phyloP scores from a whole-genome alignment of 2,888 invertebrate species.

The Nomada ruficornis region DNA sequence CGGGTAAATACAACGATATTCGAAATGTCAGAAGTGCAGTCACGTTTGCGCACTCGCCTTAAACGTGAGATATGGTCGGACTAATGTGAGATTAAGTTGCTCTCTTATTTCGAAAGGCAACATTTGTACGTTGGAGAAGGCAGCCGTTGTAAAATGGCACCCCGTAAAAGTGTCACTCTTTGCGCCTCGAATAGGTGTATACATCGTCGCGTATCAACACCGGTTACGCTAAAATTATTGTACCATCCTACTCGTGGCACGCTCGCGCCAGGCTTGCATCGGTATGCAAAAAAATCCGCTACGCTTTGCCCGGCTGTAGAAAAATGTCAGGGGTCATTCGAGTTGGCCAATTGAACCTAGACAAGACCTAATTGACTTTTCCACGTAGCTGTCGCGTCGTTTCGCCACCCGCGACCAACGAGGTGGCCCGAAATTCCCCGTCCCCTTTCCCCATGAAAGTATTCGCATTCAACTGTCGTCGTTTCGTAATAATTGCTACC shows the following conservation, averaged over 20 bases:
- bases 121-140: conserved; percentile 55
- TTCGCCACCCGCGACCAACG: conserved; percentile 55
- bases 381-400: conserved; percentile 46
- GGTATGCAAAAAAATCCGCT: neutral
- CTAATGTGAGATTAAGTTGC: conserved; percentile 65
- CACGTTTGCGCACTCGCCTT: conserved; percentile 61
- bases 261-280: too few species aligned
- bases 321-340: neutral
- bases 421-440: conserved; percentile 54
- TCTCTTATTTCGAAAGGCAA: conserved; percentile 62
- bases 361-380: conserved; percentile 50
- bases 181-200: too few species aligned
- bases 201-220: neutral
- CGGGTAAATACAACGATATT: conserved; percentile 60
- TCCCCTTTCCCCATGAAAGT: conserved; percentile 23
- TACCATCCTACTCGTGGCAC: too few species aligned
- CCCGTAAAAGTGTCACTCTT: conserved; percentile 11
- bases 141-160: conserved; percentile 33
- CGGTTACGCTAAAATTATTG: neutral
- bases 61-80: conserved; percentile 62
- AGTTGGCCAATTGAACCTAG: conserved; percentile 21
- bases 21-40: conserved; percentile 70
- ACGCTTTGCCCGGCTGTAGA: neutral
- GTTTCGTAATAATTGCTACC: conserved; percentile 81
- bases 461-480: conserved; percentile 77